Conservation (phyloP, 2,888 invertebrate genomes). For the Lamellibrachia columna region DNA sequence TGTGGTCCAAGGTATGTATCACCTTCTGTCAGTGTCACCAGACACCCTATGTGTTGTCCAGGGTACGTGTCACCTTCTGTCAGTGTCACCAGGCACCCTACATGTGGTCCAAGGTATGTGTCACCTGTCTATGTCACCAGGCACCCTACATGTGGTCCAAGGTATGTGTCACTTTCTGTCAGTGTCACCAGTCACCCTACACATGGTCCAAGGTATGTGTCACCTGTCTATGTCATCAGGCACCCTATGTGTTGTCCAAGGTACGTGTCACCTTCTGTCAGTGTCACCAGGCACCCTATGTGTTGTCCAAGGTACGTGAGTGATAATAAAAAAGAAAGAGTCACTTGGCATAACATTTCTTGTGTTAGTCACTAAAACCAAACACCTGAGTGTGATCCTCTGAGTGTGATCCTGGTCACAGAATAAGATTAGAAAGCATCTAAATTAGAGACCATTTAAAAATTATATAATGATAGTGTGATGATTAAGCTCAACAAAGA, state of each 20-base stretch:
- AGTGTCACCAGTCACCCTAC: neutral
- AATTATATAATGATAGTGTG: neutral
- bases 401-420: neutral
- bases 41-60: neutral
- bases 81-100: constrained; percentile 83
- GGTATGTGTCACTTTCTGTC: neutral
- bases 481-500: no score
- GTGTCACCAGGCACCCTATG: no score
- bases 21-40: neutral
- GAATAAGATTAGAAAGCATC: neutral
- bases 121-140: neutral
- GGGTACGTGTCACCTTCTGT: constrained; percentile 81
- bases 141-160: neutral
- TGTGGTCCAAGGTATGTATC: neutral
- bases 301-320: neutral
- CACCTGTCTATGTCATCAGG: neutral
- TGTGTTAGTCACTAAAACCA: neutral
- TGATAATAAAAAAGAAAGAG: neutral
- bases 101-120: constrained; percentile 70
- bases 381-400: no score
- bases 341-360: neutral
- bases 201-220: neutral
- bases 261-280: no score
- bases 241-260: no score
- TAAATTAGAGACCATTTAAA: neutral